phyloP scores from a whole-genome alignment of 2,113 vertebrate genomes.

The Marmota flaviventris region DNA sequence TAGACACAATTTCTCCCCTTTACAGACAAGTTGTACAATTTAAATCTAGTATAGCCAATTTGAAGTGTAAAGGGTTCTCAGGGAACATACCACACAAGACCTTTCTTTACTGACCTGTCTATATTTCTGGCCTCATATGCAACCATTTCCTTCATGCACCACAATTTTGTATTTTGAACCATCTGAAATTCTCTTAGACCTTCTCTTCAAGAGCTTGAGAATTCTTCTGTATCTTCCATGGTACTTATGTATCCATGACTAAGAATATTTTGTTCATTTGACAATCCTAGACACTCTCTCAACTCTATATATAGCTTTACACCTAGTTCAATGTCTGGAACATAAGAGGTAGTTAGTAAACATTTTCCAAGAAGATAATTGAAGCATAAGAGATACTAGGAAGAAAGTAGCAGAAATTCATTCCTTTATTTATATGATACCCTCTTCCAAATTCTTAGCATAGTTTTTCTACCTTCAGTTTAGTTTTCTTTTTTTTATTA shows the following conservation, averaged over 20 bases:
- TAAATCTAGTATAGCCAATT: neutral
- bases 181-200: neutral
- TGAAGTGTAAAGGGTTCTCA: neutral
- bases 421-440: neutral
- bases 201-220: neutral
- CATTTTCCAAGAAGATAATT: neutral
- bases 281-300: neutral
- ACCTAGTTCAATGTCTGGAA: neutral
- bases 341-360: neutral
- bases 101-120: neutral
- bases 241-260: neutral
- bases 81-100: neutral
- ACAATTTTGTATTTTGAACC: neutral
- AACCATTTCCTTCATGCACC: neutral
- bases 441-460: neutral
- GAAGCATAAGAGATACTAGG: neutral
- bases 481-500: slow-evolving; percentile 56
- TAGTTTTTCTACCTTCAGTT: slow-evolving; percentile 36
- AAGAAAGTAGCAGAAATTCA: neutral
- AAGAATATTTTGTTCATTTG: neutral
- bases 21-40: neutral
- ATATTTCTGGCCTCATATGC: neutral
- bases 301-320: neutral
- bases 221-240: neutral
- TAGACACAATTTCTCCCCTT: neutral